Conservation (phyloP, 2,888 invertebrate species). For the Lasioglossum oenotherae region DNA sequence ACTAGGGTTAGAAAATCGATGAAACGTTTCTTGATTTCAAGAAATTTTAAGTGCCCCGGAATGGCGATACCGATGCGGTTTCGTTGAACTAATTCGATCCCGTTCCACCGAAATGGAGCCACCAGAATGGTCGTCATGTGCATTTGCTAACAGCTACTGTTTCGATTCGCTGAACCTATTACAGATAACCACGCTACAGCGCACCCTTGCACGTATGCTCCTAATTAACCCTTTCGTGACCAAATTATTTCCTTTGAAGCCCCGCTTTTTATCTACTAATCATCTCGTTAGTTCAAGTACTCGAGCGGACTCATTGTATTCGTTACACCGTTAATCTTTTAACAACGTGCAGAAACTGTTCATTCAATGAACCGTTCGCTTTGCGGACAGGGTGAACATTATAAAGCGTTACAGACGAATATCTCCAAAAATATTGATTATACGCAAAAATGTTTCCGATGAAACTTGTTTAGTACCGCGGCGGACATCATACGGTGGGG, state of each 20-base stretch:
- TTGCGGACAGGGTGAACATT: too few relatives aligned
- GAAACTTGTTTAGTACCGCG: too few relatives aligned
- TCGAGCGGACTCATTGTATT: not conserved
- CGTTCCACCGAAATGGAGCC: not conserved
- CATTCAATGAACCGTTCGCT: not conserved
- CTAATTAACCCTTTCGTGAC: not conserved
- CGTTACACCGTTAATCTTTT: not conserved
- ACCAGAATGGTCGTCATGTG: slow-evolving; percentile 4
- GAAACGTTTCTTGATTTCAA: not conserved
- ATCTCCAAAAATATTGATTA: too few relatives aligned
- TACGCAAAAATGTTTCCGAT: too few relatives aligned
- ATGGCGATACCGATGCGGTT: not conserved
- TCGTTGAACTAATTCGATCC: not conserved
- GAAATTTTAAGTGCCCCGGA: too few relatives aligned
- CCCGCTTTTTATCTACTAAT: not conserved
- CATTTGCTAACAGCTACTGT: slow-evolving; percentile 2
- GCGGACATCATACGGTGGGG: too few relatives aligned
- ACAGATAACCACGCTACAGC: not conserved
- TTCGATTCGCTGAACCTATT: slow-evolving; percentile 9
- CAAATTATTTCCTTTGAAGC: not conserved
- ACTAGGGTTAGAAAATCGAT: not conserved
- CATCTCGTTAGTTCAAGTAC: not conserved
- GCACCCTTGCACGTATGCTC: not conserved
- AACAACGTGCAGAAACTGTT: not conserved
- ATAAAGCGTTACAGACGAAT: too few relatives aligned